phyloP scores from a whole-genome alignment of 2,888 invertebrate genomes.

The Endotricha flammealis region DNA sequence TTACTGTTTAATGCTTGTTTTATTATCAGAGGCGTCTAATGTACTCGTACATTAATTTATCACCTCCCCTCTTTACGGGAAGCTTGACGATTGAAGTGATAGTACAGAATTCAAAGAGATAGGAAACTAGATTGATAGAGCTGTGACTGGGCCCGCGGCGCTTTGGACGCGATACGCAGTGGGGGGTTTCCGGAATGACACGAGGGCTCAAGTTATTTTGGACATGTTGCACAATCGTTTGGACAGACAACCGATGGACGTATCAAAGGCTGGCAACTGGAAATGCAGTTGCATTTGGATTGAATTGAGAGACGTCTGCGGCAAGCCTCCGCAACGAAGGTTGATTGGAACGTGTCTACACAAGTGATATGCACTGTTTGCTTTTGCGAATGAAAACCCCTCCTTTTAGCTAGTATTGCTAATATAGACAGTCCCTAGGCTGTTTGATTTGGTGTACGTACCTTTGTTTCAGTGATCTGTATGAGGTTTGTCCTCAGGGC shows the following conservation, averaged over 20 bases:
- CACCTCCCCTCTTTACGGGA: conserved; percentile 71
- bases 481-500: no score
- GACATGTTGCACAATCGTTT: conserved; percentile 62
- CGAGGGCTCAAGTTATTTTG: conserved; percentile 39
- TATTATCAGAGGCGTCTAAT: conserved; percentile 73
- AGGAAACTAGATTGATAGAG: conserved; percentile 55
- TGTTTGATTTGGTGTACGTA: conserved; percentile 2
- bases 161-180: conserved; percentile 24
- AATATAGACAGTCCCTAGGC: background rate
- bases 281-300: conserved; percentile 74
- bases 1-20: conserved; percentile 75
- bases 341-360: conserved; percentile 71
- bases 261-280: conserved; percentile 72
- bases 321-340: conserved; percentile 60
- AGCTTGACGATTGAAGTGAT: conserved; percentile 73
- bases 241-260: conserved; percentile 76
- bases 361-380: conserved; percentile 54
- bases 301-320: conserved; percentile 72
- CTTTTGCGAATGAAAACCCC: conserved; percentile 36
- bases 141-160: conserved; percentile 26
- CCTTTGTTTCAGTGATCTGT: no score
- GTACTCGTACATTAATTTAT: conserved; percentile 75
- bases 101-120: conserved; percentile 23
- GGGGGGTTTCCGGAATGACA: conserved; percentile 28
- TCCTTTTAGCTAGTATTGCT: conserved; percentile 8